phyloP scores from a whole-genome alignment of 2,888 invertebrate genomes.

The Halictus quadricinctus region DNA sequence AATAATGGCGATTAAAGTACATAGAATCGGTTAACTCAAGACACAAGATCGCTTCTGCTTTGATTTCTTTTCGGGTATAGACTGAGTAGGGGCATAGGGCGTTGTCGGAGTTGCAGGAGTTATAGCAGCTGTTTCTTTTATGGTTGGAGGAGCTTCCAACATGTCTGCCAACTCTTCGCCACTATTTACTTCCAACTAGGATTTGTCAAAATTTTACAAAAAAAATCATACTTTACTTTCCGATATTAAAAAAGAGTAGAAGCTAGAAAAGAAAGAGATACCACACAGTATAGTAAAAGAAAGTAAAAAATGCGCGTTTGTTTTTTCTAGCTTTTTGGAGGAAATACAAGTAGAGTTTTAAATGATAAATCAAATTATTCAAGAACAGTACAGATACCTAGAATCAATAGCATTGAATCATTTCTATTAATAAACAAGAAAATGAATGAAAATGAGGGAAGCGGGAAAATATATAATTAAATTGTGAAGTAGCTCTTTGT shows the following conservation, averaged over 20 bases:
- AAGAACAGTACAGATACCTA: constrained; percentile 9
- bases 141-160: constrained; percentile 80
- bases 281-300: constrained; percentile 10
- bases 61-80: constrained; percentile 78
- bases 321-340: not conserved
- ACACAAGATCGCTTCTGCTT: constrained; percentile 81
- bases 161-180: constrained; percentile 81
- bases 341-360: not conserved
- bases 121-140: constrained; percentile 78
- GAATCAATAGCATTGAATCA: constrained; percentile 16
- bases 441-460: constrained; percentile 26
- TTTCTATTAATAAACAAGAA: constrained; percentile 19
- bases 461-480: constrained; percentile 10
- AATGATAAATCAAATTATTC: not conserved
- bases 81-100: constrained; percentile 76
- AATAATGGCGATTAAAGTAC: constrained; percentile 53
- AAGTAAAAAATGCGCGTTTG: not conserved
- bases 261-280: constrained; percentile 23
- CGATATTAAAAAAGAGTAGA: constrained; percentile 9
- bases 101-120: constrained; percentile 80
- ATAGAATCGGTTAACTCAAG: constrained; percentile 77
- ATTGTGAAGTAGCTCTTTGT: constrained; percentile 17
- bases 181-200: constrained; percentile 81
- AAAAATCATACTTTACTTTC: constrained; percentile 50
- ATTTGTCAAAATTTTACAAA: constrained; percentile 60